Evolutionary conservation across 2,888 invertebrate species (phyloP).

Genomic region (Neoaliturus tenellus): DNA sequence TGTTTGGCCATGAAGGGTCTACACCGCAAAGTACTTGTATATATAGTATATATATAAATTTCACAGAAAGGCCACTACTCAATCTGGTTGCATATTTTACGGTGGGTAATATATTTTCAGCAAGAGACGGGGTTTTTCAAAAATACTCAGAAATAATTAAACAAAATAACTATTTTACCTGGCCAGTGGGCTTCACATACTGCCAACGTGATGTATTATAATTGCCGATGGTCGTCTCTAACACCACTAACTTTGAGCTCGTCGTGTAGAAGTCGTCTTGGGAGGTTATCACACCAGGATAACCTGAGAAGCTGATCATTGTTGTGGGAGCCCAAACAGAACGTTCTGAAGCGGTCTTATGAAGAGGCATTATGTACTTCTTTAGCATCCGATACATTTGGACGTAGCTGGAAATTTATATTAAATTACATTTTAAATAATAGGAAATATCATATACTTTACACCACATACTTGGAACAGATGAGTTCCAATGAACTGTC

Average conservation of each 20-base stretch:
- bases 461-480: too few species aligned
- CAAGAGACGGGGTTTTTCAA: too few species aligned
- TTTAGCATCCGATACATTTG: slow-evolving; percentile 90
- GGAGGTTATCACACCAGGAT: slow-evolving; percentile 87
- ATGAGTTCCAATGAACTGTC: too few species aligned
- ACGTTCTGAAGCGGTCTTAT: slow-evolving; percentile 73
- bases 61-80: background rate
- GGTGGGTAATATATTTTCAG: too few species aligned
- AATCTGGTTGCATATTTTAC: too few species aligned
- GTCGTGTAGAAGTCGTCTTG: slow-evolving; percentile 86
- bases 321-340: slow-evolving; percentile 79
- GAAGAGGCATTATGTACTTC: slow-evolving; percentile 87
- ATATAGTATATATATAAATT: background rate
- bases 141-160: background rate
- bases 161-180: slow-evolving; percentile 68
- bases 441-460: too few species aligned
- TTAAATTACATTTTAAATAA: background rate
- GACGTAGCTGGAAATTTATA: slow-evolving; percentile 75
- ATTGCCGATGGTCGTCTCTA: slow-evolving; percentile 87
- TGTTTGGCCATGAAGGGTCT: too few species aligned
- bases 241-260: slow-evolving; percentile 78
- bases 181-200: slow-evolving; percentile 71
- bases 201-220: slow-evolving; percentile 84
- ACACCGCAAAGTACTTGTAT: background rate
- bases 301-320: slow-evolving; percentile 86